These are phyloP conservation scores for Muscidifurax raptorellus DNA, from an alignment of 1,140 invertebrate genomes.

Conservation along the genomic window DNA sequence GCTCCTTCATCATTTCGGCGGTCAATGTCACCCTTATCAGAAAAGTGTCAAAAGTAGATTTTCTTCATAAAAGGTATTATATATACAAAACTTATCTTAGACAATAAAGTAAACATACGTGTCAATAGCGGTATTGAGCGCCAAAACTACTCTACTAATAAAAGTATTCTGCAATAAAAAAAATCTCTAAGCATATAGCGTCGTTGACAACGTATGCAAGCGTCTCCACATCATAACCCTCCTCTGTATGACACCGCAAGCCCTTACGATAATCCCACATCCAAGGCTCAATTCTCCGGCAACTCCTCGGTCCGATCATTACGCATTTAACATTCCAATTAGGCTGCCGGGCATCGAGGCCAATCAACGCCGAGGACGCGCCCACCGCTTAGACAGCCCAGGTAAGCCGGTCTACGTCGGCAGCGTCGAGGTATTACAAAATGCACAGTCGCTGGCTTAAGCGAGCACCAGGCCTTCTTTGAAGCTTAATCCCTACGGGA, in stretches of 20 bases:
- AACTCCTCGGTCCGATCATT: not conserved
- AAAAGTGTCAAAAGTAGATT: no score
- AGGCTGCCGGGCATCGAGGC: not conserved
- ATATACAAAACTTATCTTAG: no score
- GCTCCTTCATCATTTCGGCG: no score
- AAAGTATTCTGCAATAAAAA: no score
- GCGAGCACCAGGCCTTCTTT: slow-evolving; percentile 24
- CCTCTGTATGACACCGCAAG: not conserved
- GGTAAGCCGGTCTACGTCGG: not conserved
- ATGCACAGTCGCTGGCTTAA: not conserved
- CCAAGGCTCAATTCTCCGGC: not conserved
- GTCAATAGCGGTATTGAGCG: no score
- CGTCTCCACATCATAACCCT: not conserved
- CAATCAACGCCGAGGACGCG: not conserved
- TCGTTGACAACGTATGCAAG: no score
- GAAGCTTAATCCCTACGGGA: slow-evolving; percentile 41
- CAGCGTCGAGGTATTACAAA: not conserved
- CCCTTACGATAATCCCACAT: not conserved
- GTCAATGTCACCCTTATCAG: no score
- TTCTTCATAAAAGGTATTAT: no score
- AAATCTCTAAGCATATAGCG: no score
- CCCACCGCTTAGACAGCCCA: not conserved
- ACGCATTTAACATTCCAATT: slow-evolving; percentile 9
- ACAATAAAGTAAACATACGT: no score
- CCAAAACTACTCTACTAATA: no score